Evolutionary conservation across 2,797 vertebrate genomes (phyloP).

Genomic region (Tamandua tetradactyla): DNA sequence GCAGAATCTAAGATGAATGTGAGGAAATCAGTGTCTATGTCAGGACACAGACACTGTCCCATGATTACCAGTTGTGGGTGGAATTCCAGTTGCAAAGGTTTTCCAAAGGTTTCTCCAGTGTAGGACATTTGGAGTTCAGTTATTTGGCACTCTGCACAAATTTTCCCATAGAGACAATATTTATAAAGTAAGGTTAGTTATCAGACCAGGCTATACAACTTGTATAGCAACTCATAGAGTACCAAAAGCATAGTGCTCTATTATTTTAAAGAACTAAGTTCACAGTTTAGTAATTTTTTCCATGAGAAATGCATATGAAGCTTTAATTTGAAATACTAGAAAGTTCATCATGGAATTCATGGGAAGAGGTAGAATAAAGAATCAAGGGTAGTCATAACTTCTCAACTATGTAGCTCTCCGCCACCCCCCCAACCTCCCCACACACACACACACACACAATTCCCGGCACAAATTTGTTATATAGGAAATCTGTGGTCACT

Average conservation of each 20-base stretch:
- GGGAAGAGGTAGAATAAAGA: neutral
- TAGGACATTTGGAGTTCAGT: neutral
- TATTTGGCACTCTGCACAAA: neutral
- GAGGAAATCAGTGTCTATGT: neutral
- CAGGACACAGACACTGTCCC: neutral
- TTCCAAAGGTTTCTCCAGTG: fast-evolving
- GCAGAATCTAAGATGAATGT: neutral
- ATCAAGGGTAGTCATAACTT: neutral
- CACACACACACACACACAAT: no score
- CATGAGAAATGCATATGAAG: neutral
- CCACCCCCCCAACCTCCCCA: neutral
- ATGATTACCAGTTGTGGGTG: neutral
- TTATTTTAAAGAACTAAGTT: neutral
- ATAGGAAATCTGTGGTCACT: neutral
- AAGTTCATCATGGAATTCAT: neutral
- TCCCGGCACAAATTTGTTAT: neutral
- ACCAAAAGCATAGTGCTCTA: neutral
- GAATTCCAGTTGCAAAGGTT: neutral
- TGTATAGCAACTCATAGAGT: neutral
- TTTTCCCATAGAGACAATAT: neutral
- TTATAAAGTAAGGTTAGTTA: neutral
- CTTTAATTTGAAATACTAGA: neutral
- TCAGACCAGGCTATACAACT: neutral
- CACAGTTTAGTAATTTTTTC: neutral
- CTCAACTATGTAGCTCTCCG: neutral